Base-by-base conservation (phyloP, 2,888 invertebrate genomes). In the Nysson spinosus region DNA sequence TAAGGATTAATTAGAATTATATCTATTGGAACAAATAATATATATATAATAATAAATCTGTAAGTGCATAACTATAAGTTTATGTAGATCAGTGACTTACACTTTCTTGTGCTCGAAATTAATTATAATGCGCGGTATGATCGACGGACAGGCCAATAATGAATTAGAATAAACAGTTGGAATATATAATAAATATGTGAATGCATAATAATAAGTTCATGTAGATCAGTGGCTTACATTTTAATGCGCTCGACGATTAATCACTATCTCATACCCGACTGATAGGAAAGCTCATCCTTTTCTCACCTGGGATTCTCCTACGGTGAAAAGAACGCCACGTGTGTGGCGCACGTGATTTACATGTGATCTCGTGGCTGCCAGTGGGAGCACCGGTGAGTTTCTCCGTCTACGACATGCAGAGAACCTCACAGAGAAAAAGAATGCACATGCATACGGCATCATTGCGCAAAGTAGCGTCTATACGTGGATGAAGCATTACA, bases 321-420 rank as follows among this genome's bases (percentile, higher is more conserved):
- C 57, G 51, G 51, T 39, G 35, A 39, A 44, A 49, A 52, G 30
- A 24, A 34, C 26, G 56, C 74, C 74, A 72, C 74, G 74, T 75
- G 74, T 75, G 74, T 72, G 74, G 74, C 63, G 58, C 72, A 65
- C 63, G 66, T 75, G 75, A 75, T 75, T 75, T 75, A 75, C 74
- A 76, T 75, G 74, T 75, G 72, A 75, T 62, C 76, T 37, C 16
- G 52, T 61, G 71, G 61, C 63, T 61, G 52, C 51, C 72, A 58
- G 62, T 56, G 57, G 58, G 54, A 49, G 73, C 54, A 44, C 37
- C 44, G 43, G 37, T 16, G 11, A 26, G 26, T 35, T 37, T 14
- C 51, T 57, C 52, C 50, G 63, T 63, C 50, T 46, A 46, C 52
- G 34, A 55, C 51, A 16, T 20, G 30, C 22, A 22, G 34, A 46